Evolutionary conservation across 2,113 vertebrate species (phyloP), one percentile per base, ranked within the genome.

Genomic region (Ptilorrhoa leucosticta): DNA sequence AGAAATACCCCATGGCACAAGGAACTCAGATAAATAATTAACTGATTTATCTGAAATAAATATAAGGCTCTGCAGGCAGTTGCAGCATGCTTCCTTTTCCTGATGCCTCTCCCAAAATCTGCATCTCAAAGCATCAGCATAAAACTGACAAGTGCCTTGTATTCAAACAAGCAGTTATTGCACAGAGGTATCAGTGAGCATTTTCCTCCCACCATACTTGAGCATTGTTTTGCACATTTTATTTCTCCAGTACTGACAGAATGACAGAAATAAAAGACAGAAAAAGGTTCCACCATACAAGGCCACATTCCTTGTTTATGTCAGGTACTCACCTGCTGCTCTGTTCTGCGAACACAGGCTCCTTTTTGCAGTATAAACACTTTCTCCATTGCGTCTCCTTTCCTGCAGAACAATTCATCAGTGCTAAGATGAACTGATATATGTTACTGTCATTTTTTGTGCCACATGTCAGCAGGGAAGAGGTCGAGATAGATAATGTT

Each of bases 301-400:
- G n/a, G 33, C 54, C 28, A 54, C 57, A 3, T 68, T 89, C 30
- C 60, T 78, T 2, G 0, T 58, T 66, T 24, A 37, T 31, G 18
- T 64, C 53, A 56, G 0, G 1, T 26, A 68, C 28, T 51, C 6
- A 1, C 17, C 20, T 60, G 21, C 51, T 33, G 31, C 72, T 77
- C 37, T 78, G n/a, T 53, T 72, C 45, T 53, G n/a, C 13, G 26
- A 45, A 6, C 20, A 33, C 11, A 37, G 40, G 35, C 27, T 64
- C 21, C 26, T 68, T 87, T 70, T 22, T 2, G 6, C 20, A 80
- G 18, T 6, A 7, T 45, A 39, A 87, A 79, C 30, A 20, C 30
- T 78, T 77, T 50, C 20, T 30, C 21, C 1, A 1, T 9, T 26
- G 39, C 0, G 0, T 51, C 14, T 42, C 13, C 26, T 56, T 31